Evolutionary conservation across 2,888 invertebrate genomes (phyloP), one percentile per base, ranked within the genome.

Genomic region (Alentia gelatinosa): DNA sequence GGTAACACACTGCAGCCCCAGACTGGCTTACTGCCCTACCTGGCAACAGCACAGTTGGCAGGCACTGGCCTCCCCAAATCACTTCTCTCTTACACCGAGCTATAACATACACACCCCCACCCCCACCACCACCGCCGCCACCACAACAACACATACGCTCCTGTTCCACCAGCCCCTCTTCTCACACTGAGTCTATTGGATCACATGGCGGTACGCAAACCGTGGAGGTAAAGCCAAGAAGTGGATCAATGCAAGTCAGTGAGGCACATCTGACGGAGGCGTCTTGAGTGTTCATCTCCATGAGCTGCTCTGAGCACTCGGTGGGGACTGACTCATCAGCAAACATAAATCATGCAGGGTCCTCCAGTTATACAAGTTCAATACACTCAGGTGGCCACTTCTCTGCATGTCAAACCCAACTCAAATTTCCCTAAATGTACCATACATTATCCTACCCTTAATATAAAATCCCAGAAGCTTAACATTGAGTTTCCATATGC

Each of bases 11-110:
- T 15, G 35, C 79, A 35, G 37, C 39, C 37, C 79, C 79, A 79
- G 79, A 35, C 79, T n/a, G n/a, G n/a, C n/a, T 79, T 79, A 39
- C 79, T 79, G 79, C 79, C 79, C 79, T 79, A 79, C 79, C 79
- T 79, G 79, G 79, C 79, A 79, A 79, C 79, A 79, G 37, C 79
- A 79, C 79, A 79, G 39, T 39, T 79, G 79, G 79, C 79, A 79
- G 37, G 39, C 23, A 79, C 68, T 30, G 68, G 30, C 68, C 23
- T 12, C 39, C 33, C 35, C 35, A 79, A 79, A 39, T 79, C 79
- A 79, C 79, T 79, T 68, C 68, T 68, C 23, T 30, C 68, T 26
- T 30, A 68, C 68, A 5, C 5, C 56, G 3, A 5, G 12, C 23
- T n/a, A n/a, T 56, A 56, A 56, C 56, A n/a, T 56, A 56, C 74